Base-by-base conservation (phyloP, 2,113 vertebrate genomes). In the Columba livia region DNA sequence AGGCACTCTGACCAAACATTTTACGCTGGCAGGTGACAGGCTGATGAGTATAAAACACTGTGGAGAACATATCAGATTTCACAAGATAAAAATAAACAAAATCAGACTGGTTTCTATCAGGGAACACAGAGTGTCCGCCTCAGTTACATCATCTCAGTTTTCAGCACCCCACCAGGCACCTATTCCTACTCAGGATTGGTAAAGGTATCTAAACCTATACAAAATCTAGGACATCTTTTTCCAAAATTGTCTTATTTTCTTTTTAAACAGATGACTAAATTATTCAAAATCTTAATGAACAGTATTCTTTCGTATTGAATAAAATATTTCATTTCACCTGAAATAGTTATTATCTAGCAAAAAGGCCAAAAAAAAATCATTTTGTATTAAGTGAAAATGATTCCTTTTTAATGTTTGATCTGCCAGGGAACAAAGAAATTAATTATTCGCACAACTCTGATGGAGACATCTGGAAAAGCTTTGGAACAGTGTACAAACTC, bases 381-480 rank as follows among this genome's bases (percentile, higher is more conserved):
- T 88, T 88, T 21, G 5, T 15, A 47, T n/a, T 20, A 61, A 57
- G 24, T 23, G 8, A 74, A 69, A 94, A 84, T 42, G 0, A 48
- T 79, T 77, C 9, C 32, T 86, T 91, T 77, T 66, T 32, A 51
- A 25, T 74, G 15, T 48, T 81, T 56, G 15, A 74, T 66, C 67
- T 90, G 23, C 10, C 34, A 67, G 1, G 2, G 86, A 90, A 73
- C 26, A 74, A 85, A 94, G 5, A 83, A 94, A 72, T 17, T 47
- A 93, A 65, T 92, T 94, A 84, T 84, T 86, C 61, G 50, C 25
- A 81, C 17, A 64, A 32, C 17, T 51, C 26, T 64, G 50, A 71
- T 50, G 23, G 20, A 87, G 57, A 86, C 69, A 84, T 81, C 58
- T 95, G 79, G 64, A 88, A 92, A 95, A 92, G n/a, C 28, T 94